Evolutionary conservation across 2,888 invertebrate genomes (phyloP), one percentile per base, ranked within the genome.

Genomic region (Oxystoma pomonae): DNA sequence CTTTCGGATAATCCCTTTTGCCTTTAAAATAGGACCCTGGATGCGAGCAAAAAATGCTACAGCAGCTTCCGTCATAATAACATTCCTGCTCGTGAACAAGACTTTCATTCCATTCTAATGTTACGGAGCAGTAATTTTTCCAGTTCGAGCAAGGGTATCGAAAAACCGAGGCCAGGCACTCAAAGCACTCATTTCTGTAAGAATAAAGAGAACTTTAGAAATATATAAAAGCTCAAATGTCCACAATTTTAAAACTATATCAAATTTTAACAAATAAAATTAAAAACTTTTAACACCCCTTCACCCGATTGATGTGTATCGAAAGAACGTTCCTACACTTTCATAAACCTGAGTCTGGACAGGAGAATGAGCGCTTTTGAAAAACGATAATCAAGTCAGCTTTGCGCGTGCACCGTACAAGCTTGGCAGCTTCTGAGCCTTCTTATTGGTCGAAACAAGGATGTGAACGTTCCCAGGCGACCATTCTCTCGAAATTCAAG

Each of bases 101-200:
- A 55, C 75, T 69, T 20, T 75, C 76, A 58, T 78, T 74, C 75
- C 78, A 78, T 1, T 69, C 64, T 12, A 78, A 67, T 9, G 67
- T 61, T 57, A 69, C 72, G 0, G 73, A 70, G 64, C 79, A 80
- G 59, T 77, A 73, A 55, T 74, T 72, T 16, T 68, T 67, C 74
- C 75, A 77, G 68, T 76, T 71, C 64, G 66, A 69, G 66, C 80
- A 80, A 0, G 79, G 79, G 67, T 76, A 80, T 19, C 70, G 56
- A 66, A 78, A 80, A 58, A 74, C 73, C 7, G 73, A 72, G 7
- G 79, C 79, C 17, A 79, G 59, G 0, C 74, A 74, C 69, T 79
- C 79, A 64, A 75, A 80, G 0, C 76, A 70, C 12, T 68, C 64
- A 65, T 77, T 77, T 51, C 74, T 71, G 55, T 58, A 72, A 72